Evolutionary conservation across 2,888 invertebrate genomes (phyloP).

Genomic region (Capitulum mitella): DNA sequence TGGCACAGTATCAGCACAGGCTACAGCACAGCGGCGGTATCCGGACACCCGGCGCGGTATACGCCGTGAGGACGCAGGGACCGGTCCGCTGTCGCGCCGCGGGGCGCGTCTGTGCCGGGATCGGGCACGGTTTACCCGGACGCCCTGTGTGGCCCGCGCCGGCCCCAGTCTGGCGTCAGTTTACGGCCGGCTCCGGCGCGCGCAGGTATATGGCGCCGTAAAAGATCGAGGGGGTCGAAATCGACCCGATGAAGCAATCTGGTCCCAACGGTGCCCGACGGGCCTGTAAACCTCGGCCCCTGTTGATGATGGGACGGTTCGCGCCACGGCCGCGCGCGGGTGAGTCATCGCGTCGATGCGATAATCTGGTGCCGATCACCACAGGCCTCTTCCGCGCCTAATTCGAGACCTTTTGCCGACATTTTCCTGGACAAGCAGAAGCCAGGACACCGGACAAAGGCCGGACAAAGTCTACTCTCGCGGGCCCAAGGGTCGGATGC

Average conservation of each 20-base stretch:
- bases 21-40: no score
- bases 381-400: no score
- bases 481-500: no score
- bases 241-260: background rate
- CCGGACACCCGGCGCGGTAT: no score
- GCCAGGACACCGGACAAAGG: no score
- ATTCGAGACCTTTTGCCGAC: no score
- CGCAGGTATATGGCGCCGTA: background rate
- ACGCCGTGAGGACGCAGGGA: background rate
- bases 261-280: background rate
- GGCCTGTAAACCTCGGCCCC: background rate
- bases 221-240: background rate
- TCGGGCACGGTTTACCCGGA: background rate
- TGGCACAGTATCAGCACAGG: no score
- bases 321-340: no score
- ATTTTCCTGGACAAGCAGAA: no score
- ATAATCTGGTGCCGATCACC: no score
- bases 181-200: background rate
- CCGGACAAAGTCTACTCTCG: no score
- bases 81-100: background rate
- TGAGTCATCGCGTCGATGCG: no score
- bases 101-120: background rate
- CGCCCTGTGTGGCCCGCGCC: constrained; percentile 3
- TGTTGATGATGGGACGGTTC: background rate
- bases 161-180: background rate